Evolutionary conservation across 1,140 invertebrate species (phyloP), one percentile per base, ranked within the genome.

Genomic region (Drosophila equinoxialis): DNA sequence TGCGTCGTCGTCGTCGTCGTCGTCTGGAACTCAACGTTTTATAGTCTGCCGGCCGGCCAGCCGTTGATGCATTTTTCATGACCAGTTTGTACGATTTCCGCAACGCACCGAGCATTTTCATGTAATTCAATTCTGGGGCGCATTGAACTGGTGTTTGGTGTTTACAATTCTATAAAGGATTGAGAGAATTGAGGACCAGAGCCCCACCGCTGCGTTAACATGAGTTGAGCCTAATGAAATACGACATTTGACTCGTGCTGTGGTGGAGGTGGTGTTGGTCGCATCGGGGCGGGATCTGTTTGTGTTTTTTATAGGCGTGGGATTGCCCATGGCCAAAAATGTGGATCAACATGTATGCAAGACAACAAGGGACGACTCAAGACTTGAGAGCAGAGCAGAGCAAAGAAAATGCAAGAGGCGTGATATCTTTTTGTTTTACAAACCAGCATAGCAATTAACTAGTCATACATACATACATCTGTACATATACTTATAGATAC

Each of bases 11-110:
- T 77, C 62, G 62, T 71, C 74, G 64, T 59, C 42, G 45, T n/a
- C 55, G 23, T 82, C 83, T 87, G 83, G 57, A 39, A 54, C 42
- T 51, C 39, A 82, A 69, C 79, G 72, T 87, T 87, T 86, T 89
- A 89, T 86, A 62, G 69, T 71, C 68, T 71, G 42, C 55, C 59
- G 67, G 68, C 61, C 11, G 11, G 37, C 37, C 37, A 37, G 37
- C 11, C 11, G 37, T 79, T 89, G 80, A 81, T 89, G 84, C 84
- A 89, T 89, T 89, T 89, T 89, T 89, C 84, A 89, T 89, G 84
- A 89, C 85, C 84, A 81, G 85, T 89, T 89, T 89, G 84, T 89
- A 89, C 84, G 84, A 89, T 89, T 89, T 89, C 84, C 84, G 84
- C 84, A 89, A 87, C 83, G 83, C 83, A 86, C 68, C 68, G 71